Evolutionary conservation across 2,113 vertebrate species (phyloP).

Genomic region (Hypanus sabinus): DNA sequence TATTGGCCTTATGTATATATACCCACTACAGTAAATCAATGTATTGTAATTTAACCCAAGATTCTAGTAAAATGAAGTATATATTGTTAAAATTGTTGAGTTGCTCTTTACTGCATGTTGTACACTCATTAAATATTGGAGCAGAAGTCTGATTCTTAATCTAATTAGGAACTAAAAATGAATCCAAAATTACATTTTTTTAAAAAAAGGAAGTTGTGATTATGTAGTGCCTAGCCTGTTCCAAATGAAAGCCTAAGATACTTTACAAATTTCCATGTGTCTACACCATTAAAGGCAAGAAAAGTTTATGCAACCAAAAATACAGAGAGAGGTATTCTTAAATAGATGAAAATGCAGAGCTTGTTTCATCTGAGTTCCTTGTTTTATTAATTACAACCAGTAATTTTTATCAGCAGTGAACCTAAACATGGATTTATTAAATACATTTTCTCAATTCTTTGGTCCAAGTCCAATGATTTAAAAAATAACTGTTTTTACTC

Average conservation of each 20-base stretch:
- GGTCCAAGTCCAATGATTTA: background rate
- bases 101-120: constrained; percentile 34
- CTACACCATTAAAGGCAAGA: background rate
- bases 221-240: background rate
- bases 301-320: background rate
- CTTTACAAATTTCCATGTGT: background rate
- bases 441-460: background rate
- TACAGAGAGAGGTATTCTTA: background rate
- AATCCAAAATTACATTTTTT: background rate
- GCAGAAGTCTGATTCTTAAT: background rate
- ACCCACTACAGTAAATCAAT: background rate
- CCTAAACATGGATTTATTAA: background rate
- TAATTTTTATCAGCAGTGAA: background rate
- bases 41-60: constrained; percentile 36
- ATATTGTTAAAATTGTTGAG: constrained; percentile 36
- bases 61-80: constrained; percentile 34
- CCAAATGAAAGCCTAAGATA: background rate
- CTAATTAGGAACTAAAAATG: background rate
- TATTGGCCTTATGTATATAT: constrained; percentile 38
- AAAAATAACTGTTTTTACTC: too few relatives aligned
- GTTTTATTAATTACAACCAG: background rate
- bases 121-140: constrained; percentile 21
- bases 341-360: background rate
- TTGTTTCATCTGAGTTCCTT: background rate
- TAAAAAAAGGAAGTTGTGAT: background rate